Base-by-base conservation (phyloP, 2,113 vertebrate species). In the Bubo bubo region DNA sequence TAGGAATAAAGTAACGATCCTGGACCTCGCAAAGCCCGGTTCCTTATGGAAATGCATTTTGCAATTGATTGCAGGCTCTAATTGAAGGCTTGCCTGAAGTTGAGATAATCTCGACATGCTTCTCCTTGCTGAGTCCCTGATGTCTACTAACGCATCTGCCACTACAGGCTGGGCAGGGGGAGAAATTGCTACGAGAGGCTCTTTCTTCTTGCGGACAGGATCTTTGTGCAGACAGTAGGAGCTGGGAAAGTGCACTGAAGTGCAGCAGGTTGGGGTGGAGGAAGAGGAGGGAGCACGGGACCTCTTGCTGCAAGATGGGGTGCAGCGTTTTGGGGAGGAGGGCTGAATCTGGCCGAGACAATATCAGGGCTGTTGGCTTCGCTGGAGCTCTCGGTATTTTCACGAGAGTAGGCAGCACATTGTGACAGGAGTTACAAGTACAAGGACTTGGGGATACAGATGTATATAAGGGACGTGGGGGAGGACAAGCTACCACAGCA, bases 1-100 rank as follows among this genome's bases (percentile, higher is more conserved):
- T 0, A 70, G 58, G n/a, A 88, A 62, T 22, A 23, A 68, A 75
- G 23, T 3, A 35, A 49, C 0, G 2, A 53, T 14, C 39, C 34
- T 7, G 4, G 27, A 50, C 11, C 56, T 77, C 0, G 2, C 59
- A 67, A 27, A 79, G 30, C 7, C 1, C 3, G 0, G 21, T 1
- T 88, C 83, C 79, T 71, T 37, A 6, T 11, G 63, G 77, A 90
- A 83, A 86, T 41, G 34, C 28, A 58, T 58, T 70, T 63, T 67
- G 53, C 50, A 62, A 41, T 22, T 58, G 63, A 91, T 19, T 30
- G 41, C 52, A 67, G 60, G 35, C 58, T 74, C 37, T 39, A 77
- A 71, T 4, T 47, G 68, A 91, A 80, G 45, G 50, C 13, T 92
- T 0, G 2, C 30, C 55, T 70, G 24, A 60, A 88, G 45, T 0